Conservation (phyloP, 2,797 vertebrate genomes). For the Yasuhikotakia modesta region DNA sequence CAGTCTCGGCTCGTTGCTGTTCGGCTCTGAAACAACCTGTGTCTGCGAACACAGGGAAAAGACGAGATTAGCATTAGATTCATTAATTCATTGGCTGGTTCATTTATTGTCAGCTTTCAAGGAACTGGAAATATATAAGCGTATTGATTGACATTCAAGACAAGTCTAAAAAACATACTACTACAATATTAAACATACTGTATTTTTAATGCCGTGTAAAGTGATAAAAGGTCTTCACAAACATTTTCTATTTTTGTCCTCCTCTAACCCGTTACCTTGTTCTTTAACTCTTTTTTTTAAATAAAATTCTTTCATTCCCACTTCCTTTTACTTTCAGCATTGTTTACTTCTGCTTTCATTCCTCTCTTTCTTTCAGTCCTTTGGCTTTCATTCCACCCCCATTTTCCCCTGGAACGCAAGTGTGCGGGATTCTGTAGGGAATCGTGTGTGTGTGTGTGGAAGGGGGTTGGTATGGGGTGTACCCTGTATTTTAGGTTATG, state of each 20-base stretch:
- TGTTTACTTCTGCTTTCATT: constrained; percentile 57
- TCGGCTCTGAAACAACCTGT: constrained; percentile 51
- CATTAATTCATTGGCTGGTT: neutral
- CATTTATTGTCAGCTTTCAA: neutral
- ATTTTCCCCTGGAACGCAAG: constrained; percentile 65
- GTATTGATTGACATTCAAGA: neutral
- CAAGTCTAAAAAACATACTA: neutral
- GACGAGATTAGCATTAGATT: constrained; percentile 41
- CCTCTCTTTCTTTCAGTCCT: constrained; percentile 68
- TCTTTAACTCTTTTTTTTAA: constrained; percentile 61
- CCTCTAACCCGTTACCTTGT: constrained; percentile 65
- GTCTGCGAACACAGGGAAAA: constrained; percentile 43
- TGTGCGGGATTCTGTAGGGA: constrained; percentile 59
- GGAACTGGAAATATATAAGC: neutral
- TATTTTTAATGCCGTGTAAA: no score
- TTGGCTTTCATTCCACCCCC: constrained; percentile 72
- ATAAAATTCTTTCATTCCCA: constrained; percentile 65
- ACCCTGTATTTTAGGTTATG: constrained; percentile 72
- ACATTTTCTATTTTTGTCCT: neutral
- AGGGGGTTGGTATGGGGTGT: constrained; percentile 62
- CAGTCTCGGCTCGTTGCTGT: constrained; percentile 68
- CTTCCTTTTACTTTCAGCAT: constrained; percentile 69
- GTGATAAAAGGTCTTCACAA: no score
- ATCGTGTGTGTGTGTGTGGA: constrained; percentile 37
- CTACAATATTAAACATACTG: no score